Conservation (phyloP, 2,797 vertebrate genomes). For the Atherinosoma microstoma region DNA sequence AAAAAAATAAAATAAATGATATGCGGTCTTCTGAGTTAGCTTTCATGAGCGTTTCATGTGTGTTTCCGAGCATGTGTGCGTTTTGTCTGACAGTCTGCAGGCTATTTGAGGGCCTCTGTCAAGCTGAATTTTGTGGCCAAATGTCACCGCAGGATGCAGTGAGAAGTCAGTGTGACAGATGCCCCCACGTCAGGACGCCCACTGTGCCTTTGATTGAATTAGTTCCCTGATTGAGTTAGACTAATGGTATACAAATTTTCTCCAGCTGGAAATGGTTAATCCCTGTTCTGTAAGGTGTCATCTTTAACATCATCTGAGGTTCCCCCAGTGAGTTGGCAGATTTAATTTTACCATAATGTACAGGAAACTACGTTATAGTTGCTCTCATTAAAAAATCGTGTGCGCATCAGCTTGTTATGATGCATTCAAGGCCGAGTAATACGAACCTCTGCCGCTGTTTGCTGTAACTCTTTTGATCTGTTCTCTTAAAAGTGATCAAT, state of each 20-base stretch:
- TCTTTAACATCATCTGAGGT: conserved; percentile 25
- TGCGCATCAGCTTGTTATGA: background rate
- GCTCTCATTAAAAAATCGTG: background rate
- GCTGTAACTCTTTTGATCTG: conserved; percentile 20
- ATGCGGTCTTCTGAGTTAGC: conserved; percentile 38
- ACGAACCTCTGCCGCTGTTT: background rate
- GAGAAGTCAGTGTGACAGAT: conserved; percentile 74
- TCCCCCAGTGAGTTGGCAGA: background rate
- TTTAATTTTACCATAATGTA: conserved; percentile 7
- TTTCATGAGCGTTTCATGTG: conserved; percentile 21
- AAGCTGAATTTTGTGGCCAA: conserved; percentile 71
- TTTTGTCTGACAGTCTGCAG: conserved; percentile 49
- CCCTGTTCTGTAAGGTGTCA: conserved; percentile 59
- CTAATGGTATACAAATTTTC: conserved; percentile 72
- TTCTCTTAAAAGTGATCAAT: conserved; percentile 32
- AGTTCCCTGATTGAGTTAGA: conserved; percentile 71
- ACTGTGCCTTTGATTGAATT: conserved; percentile 75
- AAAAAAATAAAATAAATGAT: background rate
- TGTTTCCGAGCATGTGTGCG: conserved; percentile 16
- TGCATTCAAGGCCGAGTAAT: conserved; percentile 16
- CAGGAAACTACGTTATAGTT: conserved; percentile 5
- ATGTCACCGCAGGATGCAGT: conserved; percentile 65
- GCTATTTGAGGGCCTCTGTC: conserved; percentile 68
- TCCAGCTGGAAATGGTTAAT: conserved; percentile 71
- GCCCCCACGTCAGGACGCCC: conserved; percentile 67